Conservation (phyloP, 2,888 invertebrate species). For the Plagodis dolabraria region DNA sequence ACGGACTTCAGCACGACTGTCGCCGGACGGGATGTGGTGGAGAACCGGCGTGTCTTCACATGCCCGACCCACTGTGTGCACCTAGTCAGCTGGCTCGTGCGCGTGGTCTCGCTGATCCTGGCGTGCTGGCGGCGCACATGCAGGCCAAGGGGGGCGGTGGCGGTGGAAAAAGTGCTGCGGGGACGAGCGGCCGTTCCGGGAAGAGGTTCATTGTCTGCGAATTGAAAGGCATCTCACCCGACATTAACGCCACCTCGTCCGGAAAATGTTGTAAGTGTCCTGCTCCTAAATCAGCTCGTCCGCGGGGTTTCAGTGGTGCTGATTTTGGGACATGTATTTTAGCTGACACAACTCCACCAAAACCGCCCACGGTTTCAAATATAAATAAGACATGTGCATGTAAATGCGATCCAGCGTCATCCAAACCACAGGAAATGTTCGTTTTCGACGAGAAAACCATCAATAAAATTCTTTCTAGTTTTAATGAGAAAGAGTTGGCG, state of each 20-base stretch:
- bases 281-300: constrained; percentile 34
- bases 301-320: constrained; percentile 26
- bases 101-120: constrained; percentile 71
- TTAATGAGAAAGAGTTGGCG: constrained; percentile 55
- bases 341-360: constrained; percentile 23
- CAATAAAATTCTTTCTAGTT: constrained; percentile 53
- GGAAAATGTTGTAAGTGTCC: constrained; percentile 76
- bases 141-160: constrained; percentile 50
- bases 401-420: constrained; percentile 32
- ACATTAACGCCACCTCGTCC: constrained; percentile 48
- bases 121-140: constrained; percentile 63
- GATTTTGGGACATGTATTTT: constrained; percentile 39
- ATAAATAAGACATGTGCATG: constrained; percentile 44
- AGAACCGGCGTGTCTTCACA: constrained; percentile 76
- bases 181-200: constrained; percentile 51
- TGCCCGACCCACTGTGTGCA: constrained; percentile 83
- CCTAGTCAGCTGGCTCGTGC: constrained; percentile 81
- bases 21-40: constrained; percentile 82
- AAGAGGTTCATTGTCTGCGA: constrained; percentile 79
- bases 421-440: constrained; percentile 46
- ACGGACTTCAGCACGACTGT: constrained; percentile 86
- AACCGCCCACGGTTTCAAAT: constrained; percentile 18
- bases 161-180: constrained; percentile 45
- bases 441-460: constrained; percentile 61
- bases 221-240: constrained; percentile 68